These are phyloP conservation scores for Drosophila watanabei DNA, from an alignment of 1,140 invertebrate genomes.

Conservation along the genomic window DNA sequence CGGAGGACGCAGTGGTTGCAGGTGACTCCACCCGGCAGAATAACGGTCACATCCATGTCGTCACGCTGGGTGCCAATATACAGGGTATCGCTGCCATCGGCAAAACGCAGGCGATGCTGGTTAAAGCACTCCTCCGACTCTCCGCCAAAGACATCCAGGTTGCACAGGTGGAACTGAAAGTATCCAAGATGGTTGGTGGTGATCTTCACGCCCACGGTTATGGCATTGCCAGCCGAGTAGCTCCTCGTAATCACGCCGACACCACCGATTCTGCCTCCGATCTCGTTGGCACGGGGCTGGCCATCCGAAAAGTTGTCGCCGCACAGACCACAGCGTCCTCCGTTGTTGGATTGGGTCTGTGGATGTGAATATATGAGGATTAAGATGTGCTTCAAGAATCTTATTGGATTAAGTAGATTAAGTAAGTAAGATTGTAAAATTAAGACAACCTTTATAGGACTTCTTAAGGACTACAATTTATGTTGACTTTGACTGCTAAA, in stretches of 20 bases:
- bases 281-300: constrained; percentile 88
- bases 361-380: not conserved
- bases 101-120: constrained; percentile 85
- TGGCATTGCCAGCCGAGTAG: constrained; percentile 73
- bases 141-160: constrained; percentile 76
- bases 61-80: constrained; percentile 64
- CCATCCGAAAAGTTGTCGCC: constrained; percentile 87
- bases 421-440: not conserved
- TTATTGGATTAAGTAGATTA: too few relatives aligned
- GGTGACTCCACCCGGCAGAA: constrained; percentile 87
- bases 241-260: constrained; percentile 86
- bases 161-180: constrained; percentile 88
- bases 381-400: not conserved
- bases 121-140: constrained; percentile 89
- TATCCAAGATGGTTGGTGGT: constrained; percentile 87
- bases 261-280: constrained; percentile 88
- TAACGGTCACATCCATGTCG: constrained; percentile 81
- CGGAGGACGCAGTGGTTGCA: constrained; percentile 90
- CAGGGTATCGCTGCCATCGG: constrained; percentile 85
- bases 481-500: too few relatives aligned
- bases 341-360: constrained; percentile 81
- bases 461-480: not conserved
- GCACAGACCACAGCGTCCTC: constrained; percentile 88
- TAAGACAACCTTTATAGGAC: not conserved
- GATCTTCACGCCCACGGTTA: constrained; percentile 84